phyloP scores from a whole-genome alignment of 2,888 invertebrate genomes.

The Coremacera marginata region DNA sequence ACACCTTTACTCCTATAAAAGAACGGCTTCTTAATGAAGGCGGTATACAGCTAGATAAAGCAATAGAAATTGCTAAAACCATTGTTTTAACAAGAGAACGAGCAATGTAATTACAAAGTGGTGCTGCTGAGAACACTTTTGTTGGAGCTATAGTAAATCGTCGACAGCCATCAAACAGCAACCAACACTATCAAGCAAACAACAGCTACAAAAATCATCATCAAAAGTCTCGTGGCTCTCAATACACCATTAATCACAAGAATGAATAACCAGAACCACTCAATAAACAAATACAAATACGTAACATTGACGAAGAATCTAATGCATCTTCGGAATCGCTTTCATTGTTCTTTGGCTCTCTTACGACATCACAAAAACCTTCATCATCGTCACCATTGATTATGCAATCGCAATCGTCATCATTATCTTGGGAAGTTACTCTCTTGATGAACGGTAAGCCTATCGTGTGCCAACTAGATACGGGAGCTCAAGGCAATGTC shows the following conservation, averaged over 20 bases:
- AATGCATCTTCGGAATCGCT: neutral
- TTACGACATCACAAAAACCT: neutral
- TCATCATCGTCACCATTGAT: too few relatives aligned
- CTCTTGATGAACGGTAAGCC: neutral
- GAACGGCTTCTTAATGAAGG: neutral
- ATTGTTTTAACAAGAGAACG: too few relatives aligned
- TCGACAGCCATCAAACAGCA: too few relatives aligned
- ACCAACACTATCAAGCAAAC: too few relatives aligned
- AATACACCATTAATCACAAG: too few relatives aligned
- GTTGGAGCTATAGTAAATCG: too few relatives aligned
- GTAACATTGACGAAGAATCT: neutral
- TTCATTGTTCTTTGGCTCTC: neutral
- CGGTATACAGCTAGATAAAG: neutral
- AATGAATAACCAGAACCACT: too few relatives aligned
- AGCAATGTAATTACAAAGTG: too few relatives aligned
- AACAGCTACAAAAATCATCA: too few relatives aligned
- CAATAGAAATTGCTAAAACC: neutral
- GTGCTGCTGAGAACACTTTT: too few relatives aligned
- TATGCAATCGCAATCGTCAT: neutral
- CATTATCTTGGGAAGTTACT: neutral
- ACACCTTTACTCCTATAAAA: neutral
- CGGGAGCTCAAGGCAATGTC: conserved; percentile 18
- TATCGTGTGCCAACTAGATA: neutral
- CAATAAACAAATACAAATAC: too few relatives aligned
- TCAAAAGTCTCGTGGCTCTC: too few relatives aligned